Conservation (phyloP, 2,113 vertebrate genomes). For the Sialia sialis region DNA sequence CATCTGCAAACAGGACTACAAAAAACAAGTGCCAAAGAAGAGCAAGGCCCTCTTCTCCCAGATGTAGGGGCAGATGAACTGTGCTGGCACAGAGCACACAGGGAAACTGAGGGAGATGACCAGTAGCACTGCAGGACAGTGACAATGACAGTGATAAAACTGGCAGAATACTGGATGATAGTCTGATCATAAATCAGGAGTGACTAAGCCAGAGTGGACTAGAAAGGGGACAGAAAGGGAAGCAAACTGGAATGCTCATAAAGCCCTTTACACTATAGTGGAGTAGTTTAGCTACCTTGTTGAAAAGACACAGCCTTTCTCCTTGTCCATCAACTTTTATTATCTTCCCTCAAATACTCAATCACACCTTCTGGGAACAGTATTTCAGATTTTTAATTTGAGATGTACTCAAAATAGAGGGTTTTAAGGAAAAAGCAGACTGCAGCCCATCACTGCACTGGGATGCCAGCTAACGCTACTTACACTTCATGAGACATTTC, state of each 20-base stretch:
- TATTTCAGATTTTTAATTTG: background rate
- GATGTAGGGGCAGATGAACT: background rate
- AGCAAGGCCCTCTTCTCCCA: background rate
- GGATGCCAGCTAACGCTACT: background rate
- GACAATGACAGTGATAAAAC: background rate
- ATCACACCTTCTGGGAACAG: background rate
- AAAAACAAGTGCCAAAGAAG: background rate
- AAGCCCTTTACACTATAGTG: background rate
- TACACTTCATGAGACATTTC: background rate
- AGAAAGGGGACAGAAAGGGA: background rate
- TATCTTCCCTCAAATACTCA: background rate
- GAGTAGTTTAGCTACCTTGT: background rate
- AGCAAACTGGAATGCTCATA: background rate
- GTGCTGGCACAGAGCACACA: background rate
- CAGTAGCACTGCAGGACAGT: background rate
- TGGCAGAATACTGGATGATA: background rate
- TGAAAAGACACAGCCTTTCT: background rate
- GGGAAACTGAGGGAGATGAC: background rate
- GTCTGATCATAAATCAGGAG: background rate
- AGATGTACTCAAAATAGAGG: background rate
- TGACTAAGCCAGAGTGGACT: background rate
- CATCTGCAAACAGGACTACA: background rate
- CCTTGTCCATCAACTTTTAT: background rate
- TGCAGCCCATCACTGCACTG: background rate
- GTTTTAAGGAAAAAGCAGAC: background rate